Percentiles rank a stretch among this genome's conserved stretches.
These are phyloP conservation scores for Phrixothrix hirtus DNA, from an alignment of 2,888 invertebrate species.

Conservation along the genomic window DNA sequence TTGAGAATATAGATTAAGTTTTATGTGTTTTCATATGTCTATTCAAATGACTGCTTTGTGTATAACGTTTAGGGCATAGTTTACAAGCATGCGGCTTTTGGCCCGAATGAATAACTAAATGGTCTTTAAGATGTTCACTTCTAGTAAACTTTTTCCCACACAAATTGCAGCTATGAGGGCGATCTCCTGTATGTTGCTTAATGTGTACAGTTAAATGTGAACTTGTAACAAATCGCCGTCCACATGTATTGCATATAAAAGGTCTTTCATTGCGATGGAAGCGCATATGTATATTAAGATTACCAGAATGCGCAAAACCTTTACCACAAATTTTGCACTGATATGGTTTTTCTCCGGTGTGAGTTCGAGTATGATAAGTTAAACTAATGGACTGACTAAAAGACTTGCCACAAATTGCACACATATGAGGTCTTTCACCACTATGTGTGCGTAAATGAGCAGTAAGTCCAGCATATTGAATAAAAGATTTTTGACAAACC, in stretches of 20 bases:
- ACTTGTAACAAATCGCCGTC: conserved; percentile 44
- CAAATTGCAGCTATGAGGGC: conserved; percentile 54
- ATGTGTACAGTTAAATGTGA: conserved; percentile 47
- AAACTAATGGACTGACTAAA: conserved; percentile 18
- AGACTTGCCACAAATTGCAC: conserved; percentile 25
- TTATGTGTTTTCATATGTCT: conserved; percentile 46
- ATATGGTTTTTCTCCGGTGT: conserved; percentile 43
- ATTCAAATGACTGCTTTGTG: conserved; percentile 46
- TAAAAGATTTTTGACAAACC: conserved; percentile 24
- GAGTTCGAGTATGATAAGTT: conserved; percentile 35
- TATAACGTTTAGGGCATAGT: conserved; percentile 51
- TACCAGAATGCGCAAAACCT: conserved; percentile 43
- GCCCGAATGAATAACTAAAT: conserved; percentile 62
- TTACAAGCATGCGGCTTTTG: conserved; percentile 64
- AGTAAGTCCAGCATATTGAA: conserved; percentile 19
- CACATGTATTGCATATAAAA: conserved; percentile 43
- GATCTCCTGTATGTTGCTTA: conserved; percentile 45
- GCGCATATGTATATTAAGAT: conserved; percentile 45
- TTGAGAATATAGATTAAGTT: conserved; percentile 24
- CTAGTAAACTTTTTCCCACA: conserved; percentile 61
- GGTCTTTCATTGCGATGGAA: conserved; percentile 47
- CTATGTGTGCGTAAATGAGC: conserved; percentile 25
- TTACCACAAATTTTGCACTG: conserved; percentile 40
- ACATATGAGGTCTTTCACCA: conserved; percentile 27
- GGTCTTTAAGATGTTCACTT: conserved; percentile 59